phyloP scores from a whole-genome alignment of 2,797 vertebrate species.

The Enteromius afrohamiltoni region DNA sequence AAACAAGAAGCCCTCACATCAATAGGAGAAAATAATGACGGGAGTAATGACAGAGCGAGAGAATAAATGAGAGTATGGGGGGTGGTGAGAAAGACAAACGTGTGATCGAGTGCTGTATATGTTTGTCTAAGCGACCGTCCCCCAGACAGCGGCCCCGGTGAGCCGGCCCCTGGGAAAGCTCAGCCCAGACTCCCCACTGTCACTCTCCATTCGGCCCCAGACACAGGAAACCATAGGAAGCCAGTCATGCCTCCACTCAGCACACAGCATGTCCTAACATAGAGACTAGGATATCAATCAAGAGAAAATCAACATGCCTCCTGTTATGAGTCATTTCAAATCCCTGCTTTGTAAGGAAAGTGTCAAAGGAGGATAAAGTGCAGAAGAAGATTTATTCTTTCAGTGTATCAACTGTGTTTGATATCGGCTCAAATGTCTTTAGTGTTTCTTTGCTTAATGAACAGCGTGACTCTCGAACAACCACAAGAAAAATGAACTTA shows the following conservation, averaged over 20 bases:
- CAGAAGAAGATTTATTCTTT: constrained; percentile 31
- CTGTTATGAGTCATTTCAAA: constrained; percentile 41
- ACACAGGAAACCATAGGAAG: constrained; percentile 70
- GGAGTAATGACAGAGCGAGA: constrained; percentile 76
- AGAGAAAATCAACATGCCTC: constrained; percentile 40
- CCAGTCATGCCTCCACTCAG: constrained; percentile 77
- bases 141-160: constrained; percentile 69
- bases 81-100: constrained; percentile 45
- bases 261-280: constrained; percentile 61
- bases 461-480: constrained; percentile 16
- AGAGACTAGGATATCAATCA: constrained; percentile 47
- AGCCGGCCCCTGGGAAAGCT: constrained; percentile 76
- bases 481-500: constrained; percentile 60
- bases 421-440: constrained; percentile 47
- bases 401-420: constrained; percentile 36
- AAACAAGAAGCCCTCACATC: constrained; percentile 77
- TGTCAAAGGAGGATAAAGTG: constrained; percentile 34
- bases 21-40: constrained; percentile 83
- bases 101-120: constrained; percentile 67
- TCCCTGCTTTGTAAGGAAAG: constrained; percentile 30
- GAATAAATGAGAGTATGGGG: constrained; percentile 52
- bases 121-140: constrained; percentile 75
- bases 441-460: constrained; percentile 54
- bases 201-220: constrained; percentile 62
- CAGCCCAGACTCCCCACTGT: constrained; percentile 75